Evolutionary conservation across 2,888 invertebrate species (phyloP), one percentile per base, ranked within the genome.

Genomic region (Hirudinaria manillensis): DNA sequence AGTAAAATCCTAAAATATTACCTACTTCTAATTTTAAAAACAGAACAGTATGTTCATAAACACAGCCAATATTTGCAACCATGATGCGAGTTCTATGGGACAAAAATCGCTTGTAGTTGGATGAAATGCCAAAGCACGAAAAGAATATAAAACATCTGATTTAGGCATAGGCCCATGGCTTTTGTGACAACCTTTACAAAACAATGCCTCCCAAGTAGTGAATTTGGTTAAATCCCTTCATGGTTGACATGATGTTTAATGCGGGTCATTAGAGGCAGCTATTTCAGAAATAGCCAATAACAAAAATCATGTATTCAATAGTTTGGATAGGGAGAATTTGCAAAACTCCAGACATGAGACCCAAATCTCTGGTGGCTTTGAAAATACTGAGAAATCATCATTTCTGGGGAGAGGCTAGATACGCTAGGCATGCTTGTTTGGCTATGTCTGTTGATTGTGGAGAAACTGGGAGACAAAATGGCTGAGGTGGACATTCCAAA

Each of bases 351-450:
- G 34, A 75, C 75, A 29, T 70, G 75, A 0, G 75, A 71, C 32
- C 70, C 75, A 65, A 75, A 75, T 72, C 75, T 65, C 75, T 75
- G 75, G n/a, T 75, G 75, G 61, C 75, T 75, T 45, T 75, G 75
- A 68, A 75, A 68, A 61, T 75, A 75, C 65, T 75, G 75, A 24
- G 75, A 75, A 65, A 75, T 76, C 76, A 76, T 76, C 56, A 68
- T 65, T 19, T 74, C 76, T 16, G 76, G 24, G 10, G 61, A 61
- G 29, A 61, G 61, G n/a, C 61, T 61, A 29, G 24, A 27, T 4
- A 61, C 61, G 19, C 29, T 61, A 13, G 61, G 24, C 21, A 61
- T 61, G 61, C 10, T 29, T 29, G 29, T 10, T n/a, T 61, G 61
- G 61, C 29, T 61, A 29, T 61, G 29, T 61, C 61, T 61, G 10